A percentile compares a stretch with the other conserved stretches of the same genome.
phyloP scores from a whole-genome alignment of 2,113 vertebrate genomes.

The Otus sunia region DNA sequence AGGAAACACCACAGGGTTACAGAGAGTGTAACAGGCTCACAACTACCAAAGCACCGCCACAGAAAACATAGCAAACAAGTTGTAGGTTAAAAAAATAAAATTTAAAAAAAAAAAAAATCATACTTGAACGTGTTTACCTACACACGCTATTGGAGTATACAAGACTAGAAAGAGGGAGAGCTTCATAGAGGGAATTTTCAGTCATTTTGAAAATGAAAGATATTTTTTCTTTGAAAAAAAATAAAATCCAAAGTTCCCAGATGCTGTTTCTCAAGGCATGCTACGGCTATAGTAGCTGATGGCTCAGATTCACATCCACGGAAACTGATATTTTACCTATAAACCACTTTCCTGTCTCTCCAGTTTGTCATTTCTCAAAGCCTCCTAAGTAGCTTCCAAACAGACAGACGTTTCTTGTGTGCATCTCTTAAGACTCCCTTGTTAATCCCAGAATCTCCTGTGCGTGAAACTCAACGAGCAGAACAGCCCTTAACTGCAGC shows the following conservation, averaged over 20 bases:
- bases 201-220: slow-evolving; percentile 1
- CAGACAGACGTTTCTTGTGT: not conserved
- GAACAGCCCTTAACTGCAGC: not conserved
- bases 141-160: not conserved
- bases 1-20: not conserved
- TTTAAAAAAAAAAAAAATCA: not conserved
- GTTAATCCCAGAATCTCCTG: not conserved
- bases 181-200: not conserved
- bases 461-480: not conserved
- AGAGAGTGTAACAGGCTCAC: not conserved
- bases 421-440: not conserved
- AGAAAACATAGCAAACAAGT: not conserved
- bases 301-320: not conserved
- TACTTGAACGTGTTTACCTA: not conserved
- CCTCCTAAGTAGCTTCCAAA: not conserved
- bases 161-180: not conserved
- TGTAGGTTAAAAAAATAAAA: not conserved
- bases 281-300: not conserved
- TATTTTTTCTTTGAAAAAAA: not conserved
- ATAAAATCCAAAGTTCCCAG: not conserved
- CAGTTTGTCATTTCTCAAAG: not conserved
- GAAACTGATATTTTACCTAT: not conserved
- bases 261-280: not conserved
- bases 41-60: not conserved
- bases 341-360: not conserved